Percentiles rank a stretch among this genome's conserved stretches.
These are phyloP conservation scores for Alosa alosa DNA, from an alignment of 2,113 vertebrate species.

Conservation along the genomic window DNA sequence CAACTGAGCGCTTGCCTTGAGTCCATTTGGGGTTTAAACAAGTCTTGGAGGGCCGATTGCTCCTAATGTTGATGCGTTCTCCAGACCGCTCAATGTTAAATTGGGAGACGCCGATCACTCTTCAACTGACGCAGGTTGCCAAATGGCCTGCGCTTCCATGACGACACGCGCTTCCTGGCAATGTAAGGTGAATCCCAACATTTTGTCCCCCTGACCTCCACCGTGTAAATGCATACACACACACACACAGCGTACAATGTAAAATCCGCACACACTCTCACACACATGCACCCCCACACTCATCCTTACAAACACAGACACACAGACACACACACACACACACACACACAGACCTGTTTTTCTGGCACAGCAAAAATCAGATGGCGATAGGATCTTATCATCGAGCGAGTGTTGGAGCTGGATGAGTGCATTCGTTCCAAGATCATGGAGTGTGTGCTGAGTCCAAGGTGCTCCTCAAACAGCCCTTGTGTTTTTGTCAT, in stretches of 20 bases:
- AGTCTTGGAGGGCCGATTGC: slow-evolving; percentile 4
- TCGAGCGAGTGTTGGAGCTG: not conserved
- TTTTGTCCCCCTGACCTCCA: not conserved
- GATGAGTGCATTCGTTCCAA: not conserved
- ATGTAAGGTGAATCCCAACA: slow-evolving; percentile 20
- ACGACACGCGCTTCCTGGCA: slow-evolving; percentile 19
- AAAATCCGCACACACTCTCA: not conserved
- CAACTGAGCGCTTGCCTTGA: not conserved
- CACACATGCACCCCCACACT: not conserved
- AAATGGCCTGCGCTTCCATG: slow-evolving; percentile 20
- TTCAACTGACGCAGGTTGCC: not conserved
- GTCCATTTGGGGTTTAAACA: slow-evolving; percentile 2
- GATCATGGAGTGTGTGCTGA: not conserved
- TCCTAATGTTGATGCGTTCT: slow-evolving; percentile 28
- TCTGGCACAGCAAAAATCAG: slow-evolving; percentile 3
- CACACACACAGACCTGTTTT: not conserved
- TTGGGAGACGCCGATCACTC: slow-evolving; percentile 9
- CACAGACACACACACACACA: not conserved
- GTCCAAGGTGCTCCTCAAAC: slow-evolving; percentile 6
- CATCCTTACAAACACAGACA: not conserved
- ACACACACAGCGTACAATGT: not conserved
- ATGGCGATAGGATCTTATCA: slow-evolving; percentile 8
- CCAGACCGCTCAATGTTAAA: slow-evolving; percentile 22
- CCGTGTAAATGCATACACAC: not conserved
- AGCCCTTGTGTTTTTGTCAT: not conserved